Base-by-base conservation (phyloP, 2,888 invertebrate genomes). In the Polydrusus tereticollis region DNA sequence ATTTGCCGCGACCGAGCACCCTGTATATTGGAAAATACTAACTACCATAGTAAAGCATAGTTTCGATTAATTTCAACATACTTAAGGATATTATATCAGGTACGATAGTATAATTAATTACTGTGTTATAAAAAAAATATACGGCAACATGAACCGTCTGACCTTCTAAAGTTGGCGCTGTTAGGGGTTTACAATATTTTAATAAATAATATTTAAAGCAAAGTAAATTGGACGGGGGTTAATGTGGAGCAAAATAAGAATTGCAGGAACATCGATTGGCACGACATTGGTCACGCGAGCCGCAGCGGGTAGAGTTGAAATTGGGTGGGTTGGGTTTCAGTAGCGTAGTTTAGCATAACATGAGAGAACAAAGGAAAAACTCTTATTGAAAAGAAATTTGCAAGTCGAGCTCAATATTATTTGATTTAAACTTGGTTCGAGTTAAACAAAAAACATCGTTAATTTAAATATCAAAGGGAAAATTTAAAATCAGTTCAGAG, bases 261-360 rank as follows among this genome's bases (percentile, higher is more conserved):
- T 67, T 59, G 59, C 47, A 58, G 58, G 59, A 14, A 21, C 67
- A 59, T 66, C 62, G 62, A 62, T 62, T 62, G 43, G 43, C 45
- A 47, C 26, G 43, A 47, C 33, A 33, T 47, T 33, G 43, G 62
- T 62, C 62, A 62, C 62, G 62, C 62, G 18, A 62, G 10, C 62
- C 62, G 62, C 23, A 55, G 52, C 52, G 29, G 52, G 52, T 33
- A 55, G 29, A 55, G 16, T 55, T 18, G 29, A 55, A 55, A 55
- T 55, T 29, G 29, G 52, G 52, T 55, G 29, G 52, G 52, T 18
- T 55, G 52, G 29, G 52, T 55, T 18, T 29, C 52, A 55, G 52
- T 55, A 16, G 52, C 52, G 52, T 55, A 55, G 50, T 26, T 10
- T 14, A 50, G 26, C 12, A 50, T 47, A 23, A n/a, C 10, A 23